A percentile compares a stretch with the other conserved stretches of the same genome.
Conservation (phyloP, 2,888 invertebrate species). For the Synergus itoensis region DNA sequence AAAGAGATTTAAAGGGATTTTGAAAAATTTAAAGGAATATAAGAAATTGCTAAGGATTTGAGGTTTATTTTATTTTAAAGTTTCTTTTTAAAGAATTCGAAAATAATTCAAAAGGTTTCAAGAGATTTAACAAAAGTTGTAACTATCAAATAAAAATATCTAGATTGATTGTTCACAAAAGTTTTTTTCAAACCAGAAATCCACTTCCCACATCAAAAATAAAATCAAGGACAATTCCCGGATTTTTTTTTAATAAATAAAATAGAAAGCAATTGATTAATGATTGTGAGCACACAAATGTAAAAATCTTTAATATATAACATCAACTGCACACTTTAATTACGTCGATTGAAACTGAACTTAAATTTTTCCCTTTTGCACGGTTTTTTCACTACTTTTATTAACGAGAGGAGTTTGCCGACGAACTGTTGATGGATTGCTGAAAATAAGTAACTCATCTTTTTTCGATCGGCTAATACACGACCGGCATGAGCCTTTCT, state of each 20-base stretch:
- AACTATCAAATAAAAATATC: too few relatives aligned
- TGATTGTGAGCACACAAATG: background rate
- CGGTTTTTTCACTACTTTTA: background rate
- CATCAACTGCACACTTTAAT: background rate
- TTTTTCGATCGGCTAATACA: conserved; percentile 5
- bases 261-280: background rate
- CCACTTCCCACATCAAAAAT: too few relatives aligned
- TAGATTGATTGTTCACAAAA: too few relatives aligned
- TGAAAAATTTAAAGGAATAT: too few relatives aligned
- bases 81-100: too few relatives aligned
- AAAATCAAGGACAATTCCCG: too few relatives aligned
- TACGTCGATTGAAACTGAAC: background rate
- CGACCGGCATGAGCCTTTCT: conserved; percentile 14
- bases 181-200: too few relatives aligned
- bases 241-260: background rate
- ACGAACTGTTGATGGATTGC: conserved; percentile 1
- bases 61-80: too few relatives aligned
- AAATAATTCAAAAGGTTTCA: too few relatives aligned
- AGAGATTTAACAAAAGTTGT: too few relatives aligned
- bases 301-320: background rate
- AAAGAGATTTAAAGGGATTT: too few relatives aligned
- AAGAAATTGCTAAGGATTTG: too few relatives aligned
- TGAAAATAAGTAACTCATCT: conserved; percentile 12
- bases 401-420: background rate
- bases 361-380: background rate